Evolutionary conservation across 2,888 invertebrate genomes (phyloP).

Genomic region (Cantharis nigra): DNA sequence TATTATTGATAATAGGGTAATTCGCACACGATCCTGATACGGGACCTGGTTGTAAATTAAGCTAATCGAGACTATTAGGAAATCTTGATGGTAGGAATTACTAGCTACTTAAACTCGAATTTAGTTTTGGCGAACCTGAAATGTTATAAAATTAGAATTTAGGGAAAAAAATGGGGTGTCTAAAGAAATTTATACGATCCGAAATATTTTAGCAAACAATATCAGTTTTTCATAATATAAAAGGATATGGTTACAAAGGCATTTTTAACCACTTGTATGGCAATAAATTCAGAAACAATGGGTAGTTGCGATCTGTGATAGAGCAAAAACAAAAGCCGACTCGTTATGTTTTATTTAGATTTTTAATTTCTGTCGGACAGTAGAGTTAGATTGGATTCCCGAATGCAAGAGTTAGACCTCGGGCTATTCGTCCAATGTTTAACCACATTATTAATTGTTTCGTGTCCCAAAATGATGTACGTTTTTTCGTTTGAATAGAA

Average conservation of each 20-base stretch:
- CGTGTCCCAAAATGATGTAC: constrained; percentile 48
- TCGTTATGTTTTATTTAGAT: constrained; percentile 54
- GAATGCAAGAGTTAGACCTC: constrained; percentile 37
- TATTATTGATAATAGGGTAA: background rate
- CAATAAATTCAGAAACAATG: constrained; percentile 53
- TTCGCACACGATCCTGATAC: background rate
- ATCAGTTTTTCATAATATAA: constrained; percentile 33
- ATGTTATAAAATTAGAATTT: background rate
- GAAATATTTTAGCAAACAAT: constrained; percentile 32
- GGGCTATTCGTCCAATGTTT: constrained; percentile 46
- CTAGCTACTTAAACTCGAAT: background rate
- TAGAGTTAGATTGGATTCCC: constrained; percentile 42
- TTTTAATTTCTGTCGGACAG: constrained; percentile 46
- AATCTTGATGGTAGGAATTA: background rate
- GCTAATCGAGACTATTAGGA: background rate
- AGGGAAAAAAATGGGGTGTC: background rate
- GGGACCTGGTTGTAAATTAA: background rate
- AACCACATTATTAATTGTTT: constrained; percentile 51
- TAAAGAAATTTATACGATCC: constrained; percentile 26
- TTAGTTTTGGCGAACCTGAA: background rate
- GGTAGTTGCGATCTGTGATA: constrained; percentile 49
- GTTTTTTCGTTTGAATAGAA: constrained; percentile 49
- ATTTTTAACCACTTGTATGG: constrained; percentile 33
- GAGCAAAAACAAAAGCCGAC: constrained; percentile 48
- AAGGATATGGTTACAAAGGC: constrained; percentile 30